Evolutionary conservation across 92 coral and sea anemone species (phyloP).

Genomic region (Chrysogorgia sp.): DNA sequence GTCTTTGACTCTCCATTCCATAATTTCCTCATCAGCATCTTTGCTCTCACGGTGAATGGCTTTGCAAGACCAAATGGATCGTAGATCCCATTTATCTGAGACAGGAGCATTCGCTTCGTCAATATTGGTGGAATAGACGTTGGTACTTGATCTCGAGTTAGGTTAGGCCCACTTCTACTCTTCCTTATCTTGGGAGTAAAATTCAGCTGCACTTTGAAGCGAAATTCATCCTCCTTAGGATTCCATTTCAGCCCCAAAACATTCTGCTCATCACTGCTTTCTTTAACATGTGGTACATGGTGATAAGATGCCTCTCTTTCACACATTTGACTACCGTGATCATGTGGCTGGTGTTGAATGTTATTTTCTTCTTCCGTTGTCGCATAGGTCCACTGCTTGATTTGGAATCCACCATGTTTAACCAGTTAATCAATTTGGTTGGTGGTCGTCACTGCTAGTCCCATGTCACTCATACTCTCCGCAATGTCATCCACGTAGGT

Average conservation of each 20-base stretch:
- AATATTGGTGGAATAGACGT: constrained; percentile 17
- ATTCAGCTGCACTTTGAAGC: constrained; percentile 49
- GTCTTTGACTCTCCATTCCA: constrained; percentile 41
- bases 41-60: constrained; percentile 63
- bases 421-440: constrained; percentile 23
- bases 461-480: background rate
- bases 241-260: constrained; percentile 59
- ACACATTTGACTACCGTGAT: no score
- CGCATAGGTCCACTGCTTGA: constrained; percentile 59
- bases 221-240: constrained; percentile 43
- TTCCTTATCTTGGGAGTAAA: constrained; percentile 48
- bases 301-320: background rate
- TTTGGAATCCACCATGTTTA: constrained; percentile 50
- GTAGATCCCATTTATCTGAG: constrained; percentile 61
- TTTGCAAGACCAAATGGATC: constrained; percentile 68
- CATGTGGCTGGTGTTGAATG: background rate
- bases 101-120: constrained; percentile 63
- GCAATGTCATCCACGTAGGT: constrained; percentile 35
- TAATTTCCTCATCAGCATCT: constrained; percentile 58
- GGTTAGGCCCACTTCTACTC: constrained; percentile 39
- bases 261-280: constrained; percentile 30
- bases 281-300: background rate
- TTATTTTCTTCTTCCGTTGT: background rate
- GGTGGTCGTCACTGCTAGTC: background rate
- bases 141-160: constrained; percentile 35